These are phyloP conservation scores for Megalurothrips usitatus DNA, from an alignment of 2,888 invertebrate genomes.

Conservation along the genomic window DNA sequence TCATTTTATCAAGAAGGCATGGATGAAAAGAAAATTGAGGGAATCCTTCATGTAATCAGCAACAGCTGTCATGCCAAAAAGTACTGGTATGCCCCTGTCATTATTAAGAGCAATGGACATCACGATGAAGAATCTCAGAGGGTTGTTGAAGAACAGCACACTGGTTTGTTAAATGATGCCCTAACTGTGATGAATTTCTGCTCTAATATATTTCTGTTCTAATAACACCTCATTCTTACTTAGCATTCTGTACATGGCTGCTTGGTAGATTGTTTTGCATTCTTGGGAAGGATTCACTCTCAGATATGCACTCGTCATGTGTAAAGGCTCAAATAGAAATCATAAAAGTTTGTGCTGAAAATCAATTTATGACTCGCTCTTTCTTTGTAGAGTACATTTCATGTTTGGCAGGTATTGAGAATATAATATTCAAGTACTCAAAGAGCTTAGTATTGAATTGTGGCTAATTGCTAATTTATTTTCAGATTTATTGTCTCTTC, in stretches of 20 bases:
- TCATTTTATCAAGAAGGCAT: conserved; percentile 5
- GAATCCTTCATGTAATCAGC: not conserved
- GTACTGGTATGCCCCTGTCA: not conserved
- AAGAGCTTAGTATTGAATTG: not conserved
- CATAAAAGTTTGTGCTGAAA: not conserved
- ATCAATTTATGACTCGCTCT: not conserved
- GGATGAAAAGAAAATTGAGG: not conserved
- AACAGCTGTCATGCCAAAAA: not conserved
- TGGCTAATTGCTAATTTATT: not conserved
- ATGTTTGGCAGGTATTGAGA: not conserved
- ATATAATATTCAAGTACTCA: not conserved
- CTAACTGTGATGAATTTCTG: not conserved
- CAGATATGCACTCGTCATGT: not conserved
- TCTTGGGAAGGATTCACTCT: not conserved
- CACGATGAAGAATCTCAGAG: not conserved
- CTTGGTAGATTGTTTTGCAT: not conserved
- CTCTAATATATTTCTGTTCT: not conserved
- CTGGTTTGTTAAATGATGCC: not conserved
- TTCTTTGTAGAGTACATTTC: not conserved
- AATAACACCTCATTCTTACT: not conserved
- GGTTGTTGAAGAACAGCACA: not conserved
- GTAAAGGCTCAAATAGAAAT: not conserved
- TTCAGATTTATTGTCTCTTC: not conserved
- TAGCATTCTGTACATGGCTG: not conserved
- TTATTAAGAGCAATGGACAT: not conserved